Percentiles rank a stretch among this genome's conserved stretches.
These are phyloP conservation scores for Hepsetus odoe DNA, from an alignment of 2,113 vertebrate genomes.

Conservation along the genomic window DNA sequence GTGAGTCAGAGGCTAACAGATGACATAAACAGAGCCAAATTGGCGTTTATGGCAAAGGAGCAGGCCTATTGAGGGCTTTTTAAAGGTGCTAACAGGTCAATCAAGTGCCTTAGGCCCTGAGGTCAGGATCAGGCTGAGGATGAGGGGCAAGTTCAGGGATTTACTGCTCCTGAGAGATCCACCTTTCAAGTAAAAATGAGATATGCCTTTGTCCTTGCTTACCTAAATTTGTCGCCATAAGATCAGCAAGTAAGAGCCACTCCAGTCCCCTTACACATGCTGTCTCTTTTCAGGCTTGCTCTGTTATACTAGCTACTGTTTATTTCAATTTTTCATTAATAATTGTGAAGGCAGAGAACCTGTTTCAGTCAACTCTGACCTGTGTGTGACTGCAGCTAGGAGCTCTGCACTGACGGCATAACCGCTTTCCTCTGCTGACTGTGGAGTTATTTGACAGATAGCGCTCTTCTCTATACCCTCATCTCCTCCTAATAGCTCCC, in stretches of 20 bases:
- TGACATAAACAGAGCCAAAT: not conserved
- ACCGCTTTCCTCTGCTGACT: constrained; percentile 5
- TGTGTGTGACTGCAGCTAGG: not conserved
- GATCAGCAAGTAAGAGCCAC: not conserved
- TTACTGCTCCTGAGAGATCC: not conserved
- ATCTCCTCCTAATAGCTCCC: constrained; percentile 9
- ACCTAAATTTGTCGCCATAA: not conserved
- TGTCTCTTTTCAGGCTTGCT: no score
- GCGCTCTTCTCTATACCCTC: constrained; percentile 14
- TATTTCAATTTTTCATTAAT: no score
- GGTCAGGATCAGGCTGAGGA: not conserved
- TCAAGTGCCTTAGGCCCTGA: not conserved
- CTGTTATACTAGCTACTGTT: no score
- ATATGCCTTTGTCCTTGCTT: not conserved
- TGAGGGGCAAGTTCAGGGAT: not conserved
- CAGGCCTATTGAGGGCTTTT: not conserved
- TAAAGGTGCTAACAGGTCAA: not conserved
- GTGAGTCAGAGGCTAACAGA: no score
- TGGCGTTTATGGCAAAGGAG: not conserved
- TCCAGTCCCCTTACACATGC: no score
- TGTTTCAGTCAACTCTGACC: no score
- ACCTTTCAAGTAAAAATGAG: not conserved
- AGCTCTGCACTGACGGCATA: not conserved
- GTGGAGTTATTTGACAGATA: constrained; percentile 33
- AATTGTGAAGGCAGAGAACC: no score